phyloP scores from a whole-genome alignment of 1,140 invertebrate species.

The Penaeus indicus region DNA sequence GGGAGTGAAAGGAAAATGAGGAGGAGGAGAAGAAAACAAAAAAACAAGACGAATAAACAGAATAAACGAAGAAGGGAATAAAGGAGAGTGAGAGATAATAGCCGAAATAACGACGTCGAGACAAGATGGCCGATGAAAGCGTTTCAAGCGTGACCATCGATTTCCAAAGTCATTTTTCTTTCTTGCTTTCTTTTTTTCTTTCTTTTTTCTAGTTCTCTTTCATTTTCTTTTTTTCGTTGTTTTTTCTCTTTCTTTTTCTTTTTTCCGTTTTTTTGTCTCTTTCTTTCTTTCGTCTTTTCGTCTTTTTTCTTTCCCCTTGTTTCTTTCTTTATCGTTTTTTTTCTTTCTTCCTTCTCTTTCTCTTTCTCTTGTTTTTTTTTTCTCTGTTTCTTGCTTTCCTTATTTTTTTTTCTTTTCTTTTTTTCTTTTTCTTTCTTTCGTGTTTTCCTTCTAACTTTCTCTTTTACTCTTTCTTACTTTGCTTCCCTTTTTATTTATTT shows the following conservation, averaged over 20 bases:
- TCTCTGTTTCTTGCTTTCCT: background rate
- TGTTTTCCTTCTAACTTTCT: background rate
- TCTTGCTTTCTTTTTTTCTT: no score
- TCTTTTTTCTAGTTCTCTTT: no score
- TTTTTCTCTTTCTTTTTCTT: no score
- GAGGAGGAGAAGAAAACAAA: slow-evolving; percentile 11
- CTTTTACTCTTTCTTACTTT: background rate
- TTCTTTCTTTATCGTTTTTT: background rate
- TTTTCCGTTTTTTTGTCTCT: no score
- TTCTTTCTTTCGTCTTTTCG: background rate
- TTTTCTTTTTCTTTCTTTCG: background rate
- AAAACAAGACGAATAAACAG: background rate
- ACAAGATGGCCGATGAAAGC: no score
- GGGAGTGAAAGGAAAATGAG: background rate
- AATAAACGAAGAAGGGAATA: background rate
- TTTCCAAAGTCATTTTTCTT: no score
- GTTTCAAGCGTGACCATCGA: no score
- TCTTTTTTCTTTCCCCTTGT: background rate
- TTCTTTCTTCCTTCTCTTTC: background rate
- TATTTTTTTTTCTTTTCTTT: background rate
- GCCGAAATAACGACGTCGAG: no score
- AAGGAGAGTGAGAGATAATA: background rate
- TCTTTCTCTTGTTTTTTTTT: background rate
- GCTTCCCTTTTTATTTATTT: background rate
- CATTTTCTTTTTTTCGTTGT: no score